These are phyloP conservation scores for Pterocles gutturalis DNA, from an alignment of 2,113 vertebrate genomes.

Conservation along the genomic window DNA sequence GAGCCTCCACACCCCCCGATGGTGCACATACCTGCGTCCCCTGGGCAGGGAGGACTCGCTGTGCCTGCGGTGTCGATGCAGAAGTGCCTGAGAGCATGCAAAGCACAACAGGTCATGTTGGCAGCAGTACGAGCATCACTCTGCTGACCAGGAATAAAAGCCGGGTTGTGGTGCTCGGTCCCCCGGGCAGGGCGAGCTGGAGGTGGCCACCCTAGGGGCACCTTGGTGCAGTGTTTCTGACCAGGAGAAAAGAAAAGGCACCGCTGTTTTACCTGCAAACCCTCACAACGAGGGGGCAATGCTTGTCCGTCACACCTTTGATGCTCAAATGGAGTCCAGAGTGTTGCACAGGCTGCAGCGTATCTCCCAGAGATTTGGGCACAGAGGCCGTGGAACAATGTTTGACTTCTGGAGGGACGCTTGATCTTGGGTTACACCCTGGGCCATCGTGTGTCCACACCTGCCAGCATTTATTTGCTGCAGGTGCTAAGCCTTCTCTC, in stretches of 20 bases:
- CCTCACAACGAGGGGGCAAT: fast-evolving
- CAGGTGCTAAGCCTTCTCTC: background rate
- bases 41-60: background rate
- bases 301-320: background rate
- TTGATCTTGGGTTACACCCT: background rate
- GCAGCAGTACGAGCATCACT: background rate
- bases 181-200: fast-evolving
- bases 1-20: fast-evolving
- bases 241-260: background rate
- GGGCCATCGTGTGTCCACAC: background rate
- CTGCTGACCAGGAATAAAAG: background rate
- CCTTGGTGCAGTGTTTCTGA: fast-evolving
- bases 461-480: background rate
- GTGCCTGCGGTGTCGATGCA: background rate
- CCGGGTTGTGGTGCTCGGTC: background rate
- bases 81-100: too few species aligned
- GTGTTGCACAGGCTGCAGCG: background rate
- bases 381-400: fast-evolving
- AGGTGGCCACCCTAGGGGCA: background rate
- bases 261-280: background rate
- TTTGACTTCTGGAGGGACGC: background rate
- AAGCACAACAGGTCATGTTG: fast-evolving
- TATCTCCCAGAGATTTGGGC: background rate
- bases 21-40: fast-evolving
- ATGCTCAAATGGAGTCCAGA: fast-evolving